Conservation (phyloP, 2,797 vertebrate genomes). For the Hypotaenidia philippensis region DNA sequence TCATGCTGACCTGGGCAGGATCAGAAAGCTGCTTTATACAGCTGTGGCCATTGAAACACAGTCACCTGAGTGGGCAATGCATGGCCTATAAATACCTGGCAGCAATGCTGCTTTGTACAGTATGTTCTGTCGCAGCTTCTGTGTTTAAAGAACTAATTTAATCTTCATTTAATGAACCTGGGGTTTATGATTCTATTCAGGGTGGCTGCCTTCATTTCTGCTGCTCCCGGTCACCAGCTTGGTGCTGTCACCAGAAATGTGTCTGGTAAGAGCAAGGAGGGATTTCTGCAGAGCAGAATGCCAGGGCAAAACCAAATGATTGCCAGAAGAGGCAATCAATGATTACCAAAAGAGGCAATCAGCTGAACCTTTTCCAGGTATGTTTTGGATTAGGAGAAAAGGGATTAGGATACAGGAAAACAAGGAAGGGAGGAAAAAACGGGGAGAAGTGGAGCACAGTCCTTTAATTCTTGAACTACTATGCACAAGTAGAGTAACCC, state of each 20-base stretch:
- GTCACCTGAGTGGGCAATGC: neutral
- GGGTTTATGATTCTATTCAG: neutral
- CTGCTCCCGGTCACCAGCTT: neutral
- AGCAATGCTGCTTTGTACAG: neutral
- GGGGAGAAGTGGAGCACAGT: neutral
- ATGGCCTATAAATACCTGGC: neutral
- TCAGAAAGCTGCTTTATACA: constrained; percentile 4
- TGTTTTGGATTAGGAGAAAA: neutral
- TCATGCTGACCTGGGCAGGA: neutral
- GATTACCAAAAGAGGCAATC: neutral
- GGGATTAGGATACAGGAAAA: neutral
- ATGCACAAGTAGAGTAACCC: neutral
- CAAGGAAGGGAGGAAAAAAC: neutral
- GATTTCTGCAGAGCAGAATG: neutral
- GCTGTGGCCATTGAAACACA: neutral
- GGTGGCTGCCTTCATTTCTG: neutral
- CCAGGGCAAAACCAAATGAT: neutral
- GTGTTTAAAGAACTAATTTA: neutral
- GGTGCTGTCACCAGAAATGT: neutral
- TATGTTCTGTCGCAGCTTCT: neutral
- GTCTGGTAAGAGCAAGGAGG: neutral
- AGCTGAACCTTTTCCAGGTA: neutral
- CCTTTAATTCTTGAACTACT: neutral
- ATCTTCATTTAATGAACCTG: neutral
- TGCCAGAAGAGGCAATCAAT: neutral